Percentiles rank a stretch among this genome's conserved stretches.
phyloP scores from a whole-genome alignment of 2,888 invertebrate genomes.

The Epinotia brunnichana region DNA sequence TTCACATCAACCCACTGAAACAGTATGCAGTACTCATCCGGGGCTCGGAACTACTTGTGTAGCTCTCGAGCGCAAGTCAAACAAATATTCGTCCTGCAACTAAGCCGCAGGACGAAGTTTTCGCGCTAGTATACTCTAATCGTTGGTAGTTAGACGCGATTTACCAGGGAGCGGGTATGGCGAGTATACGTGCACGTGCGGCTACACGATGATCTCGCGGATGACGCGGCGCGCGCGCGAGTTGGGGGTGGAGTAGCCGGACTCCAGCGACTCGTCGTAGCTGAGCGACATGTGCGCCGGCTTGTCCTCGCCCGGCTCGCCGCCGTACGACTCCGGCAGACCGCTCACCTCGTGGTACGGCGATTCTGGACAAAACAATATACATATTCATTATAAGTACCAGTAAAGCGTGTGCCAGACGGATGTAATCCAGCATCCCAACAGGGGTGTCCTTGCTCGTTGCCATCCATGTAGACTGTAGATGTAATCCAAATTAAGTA shows the following conservation, averaged over 20 bases:
- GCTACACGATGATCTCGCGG: slow-evolving; percentile 96
- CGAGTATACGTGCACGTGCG: neutral
- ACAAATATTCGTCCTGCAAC: slow-evolving; percentile 20
- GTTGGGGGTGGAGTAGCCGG: slow-evolving; percentile 97
- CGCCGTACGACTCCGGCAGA: slow-evolving; percentile 93
- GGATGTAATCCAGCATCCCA: too few species aligned
- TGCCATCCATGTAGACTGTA: too few species aligned
- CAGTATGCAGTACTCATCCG: slow-evolving; percentile 8
- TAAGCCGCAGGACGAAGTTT: slow-evolving; percentile 23
- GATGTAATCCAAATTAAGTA: too few species aligned
- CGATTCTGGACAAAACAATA: slow-evolving; percentile 86
- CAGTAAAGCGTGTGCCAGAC: too few species aligned
- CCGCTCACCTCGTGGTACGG: slow-evolving; percentile 97
- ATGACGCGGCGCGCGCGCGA: slow-evolving; percentile 96
- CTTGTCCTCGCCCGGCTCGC: slow-evolving; percentile 91
- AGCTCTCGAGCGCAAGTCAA: slow-evolving; percentile 20
- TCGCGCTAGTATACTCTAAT: neutral
- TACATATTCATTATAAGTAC: too few species aligned
- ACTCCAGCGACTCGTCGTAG: slow-evolving; percentile 96
- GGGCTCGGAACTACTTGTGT: slow-evolving; percentile 3
- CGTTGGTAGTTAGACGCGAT: neutral
- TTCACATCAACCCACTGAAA: slow-evolving; percentile 27
- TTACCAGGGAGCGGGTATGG: neutral
- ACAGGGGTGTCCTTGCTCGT: too few species aligned
- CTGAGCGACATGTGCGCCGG: slow-evolving; percentile 94